Evolutionary conservation across 2,888 invertebrate genomes (phyloP), one percentile per base, ranked within the genome.

Genomic region (Leucophenga maculata): DNA sequence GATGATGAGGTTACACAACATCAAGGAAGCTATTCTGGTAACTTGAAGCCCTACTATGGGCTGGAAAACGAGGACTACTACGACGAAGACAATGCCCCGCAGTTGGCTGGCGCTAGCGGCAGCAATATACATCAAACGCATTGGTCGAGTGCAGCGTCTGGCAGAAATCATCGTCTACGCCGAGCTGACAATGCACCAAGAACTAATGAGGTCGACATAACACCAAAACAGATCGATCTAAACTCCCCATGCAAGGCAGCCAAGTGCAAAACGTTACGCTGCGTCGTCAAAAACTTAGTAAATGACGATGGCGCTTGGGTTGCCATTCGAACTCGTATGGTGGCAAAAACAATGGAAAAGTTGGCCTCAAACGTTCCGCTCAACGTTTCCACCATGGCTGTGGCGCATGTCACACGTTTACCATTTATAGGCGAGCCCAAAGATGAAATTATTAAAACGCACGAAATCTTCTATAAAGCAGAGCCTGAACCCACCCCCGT

Each of bases 291-390:
- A 0, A 92, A 93, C 16, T 86, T 96, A 72, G 82, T 83, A 14
- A 92, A 92, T 73, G 93, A 95, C 76, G 93, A 95, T 77, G 93
- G 93, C 64, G 91, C 91, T 0, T 93, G 92, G 89, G 91, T 97
- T 64, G 93, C 94, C 1, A 91, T 97, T 70, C 90, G 96, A 68
- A 93, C 94, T 1, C 90, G 97, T 75, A 91, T 97, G 73, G 95
- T 95, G 86, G 94, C 95, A 0, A 91, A 93, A 68, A 96, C 97
- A 0, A 90, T 98, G 73, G 93, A 93, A 86, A 93, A 95, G 89
- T 94, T 95, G 84, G 90, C 88, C 8, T 80, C 85, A 0, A 86
- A 80, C 71, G 85, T 84, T 4, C 87, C 91, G 13, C 91, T 96
- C 46, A 93, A 92, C 82, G 90, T 97, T 26, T 95, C 95, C 0